These are phyloP conservation scores for Leucoraja ocellata DNA, from an alignment of 2,797 vertebrate genomes.

Conservation along the genomic window DNA sequence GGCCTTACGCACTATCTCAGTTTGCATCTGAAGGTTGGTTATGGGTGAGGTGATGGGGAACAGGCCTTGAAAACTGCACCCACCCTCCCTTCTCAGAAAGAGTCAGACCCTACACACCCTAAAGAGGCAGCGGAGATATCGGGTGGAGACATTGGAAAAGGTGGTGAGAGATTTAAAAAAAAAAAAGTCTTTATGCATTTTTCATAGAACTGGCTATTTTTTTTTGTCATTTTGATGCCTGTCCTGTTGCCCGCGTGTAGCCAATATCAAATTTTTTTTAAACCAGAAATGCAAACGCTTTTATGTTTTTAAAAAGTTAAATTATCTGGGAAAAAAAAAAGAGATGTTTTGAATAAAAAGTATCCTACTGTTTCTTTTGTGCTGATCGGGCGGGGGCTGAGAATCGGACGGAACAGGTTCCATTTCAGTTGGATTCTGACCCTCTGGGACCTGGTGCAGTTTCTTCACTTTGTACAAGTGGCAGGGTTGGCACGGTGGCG, in stretches of 20 bases:
- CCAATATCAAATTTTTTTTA: neutral
- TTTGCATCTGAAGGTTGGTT: neutral
- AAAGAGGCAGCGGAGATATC: neutral
- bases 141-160: neutral
- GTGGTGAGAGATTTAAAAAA: neutral
- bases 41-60: neutral
- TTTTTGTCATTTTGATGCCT: conserved; percentile 25
- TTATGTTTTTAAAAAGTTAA: conserved; percentile 33
- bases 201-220: conserved; percentile 17
- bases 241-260: conserved; percentile 10
- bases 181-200: neutral
- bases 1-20: neutral
- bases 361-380: neutral
- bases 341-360: conserved; percentile 26
- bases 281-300: conserved; percentile 24
- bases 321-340: conserved; percentile 21
- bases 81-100: too few relatives aligned
- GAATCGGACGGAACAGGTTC: neutral
- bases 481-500: neutral
- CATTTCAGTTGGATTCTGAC: neutral
- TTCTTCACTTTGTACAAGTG: too few relatives aligned
- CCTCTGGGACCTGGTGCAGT: neutral
- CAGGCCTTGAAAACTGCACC: neutral
- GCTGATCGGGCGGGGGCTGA: neutral
- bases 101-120: neutral